phyloP scores from a whole-genome alignment of 2,888 invertebrate genomes.

The Troilus luridus region DNA sequence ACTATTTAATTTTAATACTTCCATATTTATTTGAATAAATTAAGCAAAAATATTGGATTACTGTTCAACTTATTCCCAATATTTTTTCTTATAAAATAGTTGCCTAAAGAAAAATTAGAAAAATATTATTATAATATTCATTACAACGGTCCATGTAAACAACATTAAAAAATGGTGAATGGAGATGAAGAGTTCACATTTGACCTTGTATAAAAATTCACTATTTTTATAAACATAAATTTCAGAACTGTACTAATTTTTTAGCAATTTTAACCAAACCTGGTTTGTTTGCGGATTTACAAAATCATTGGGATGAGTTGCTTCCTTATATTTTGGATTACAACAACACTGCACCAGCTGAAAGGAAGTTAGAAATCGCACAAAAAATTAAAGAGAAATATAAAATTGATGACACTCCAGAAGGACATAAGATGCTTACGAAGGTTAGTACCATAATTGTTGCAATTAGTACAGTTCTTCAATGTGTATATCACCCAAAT shows the following conservation, averaged over 20 bases:
- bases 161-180: too few relatives aligned
- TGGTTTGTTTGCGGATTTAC: conserved; percentile 60
- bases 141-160: too few relatives aligned
- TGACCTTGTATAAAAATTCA: too few relatives aligned
- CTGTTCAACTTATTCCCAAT: too few relatives aligned
- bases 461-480: neutral
- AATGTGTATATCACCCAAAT: neutral
- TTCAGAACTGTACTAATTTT: neutral
- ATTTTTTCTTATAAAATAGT: too few relatives aligned
- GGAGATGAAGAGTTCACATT: too few relatives aligned
- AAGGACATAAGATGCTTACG: conserved; percentile 26
- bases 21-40: too few relatives aligned
- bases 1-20: too few relatives aligned
- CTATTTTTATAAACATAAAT: neutral
- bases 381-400: conserved; percentile 65
- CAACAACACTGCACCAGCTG: conserved; percentile 65
- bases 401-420: conserved; percentile 62
- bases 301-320: conserved; percentile 63
- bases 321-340: conserved; percentile 66
- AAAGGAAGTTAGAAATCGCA: conserved; percentile 60
- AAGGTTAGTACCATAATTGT: neutral
- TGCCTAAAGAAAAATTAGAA: too few relatives aligned
- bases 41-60: too few relatives aligned
- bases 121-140: too few relatives aligned
- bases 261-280: conserved; percentile 44